Conservation (phyloP, 2,113 vertebrate genomes). For the Vidua macroura region DNA sequence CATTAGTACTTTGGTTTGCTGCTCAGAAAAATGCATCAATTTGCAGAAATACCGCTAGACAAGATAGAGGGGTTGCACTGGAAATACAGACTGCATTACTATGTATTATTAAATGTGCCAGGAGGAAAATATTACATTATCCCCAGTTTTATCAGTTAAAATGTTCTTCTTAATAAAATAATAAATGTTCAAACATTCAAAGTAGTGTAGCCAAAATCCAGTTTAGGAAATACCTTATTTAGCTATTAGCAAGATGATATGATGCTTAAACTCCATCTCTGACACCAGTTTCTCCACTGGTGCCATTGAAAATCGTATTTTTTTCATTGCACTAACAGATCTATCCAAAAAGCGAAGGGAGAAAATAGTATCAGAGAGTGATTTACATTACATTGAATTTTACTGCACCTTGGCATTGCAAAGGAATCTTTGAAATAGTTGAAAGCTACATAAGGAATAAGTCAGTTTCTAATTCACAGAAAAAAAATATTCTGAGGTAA, state of each 20-base stretch:
- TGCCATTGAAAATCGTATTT: constrained; percentile 37
- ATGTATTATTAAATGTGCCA: constrained; percentile 18
- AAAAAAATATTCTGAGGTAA: constrained; percentile 64
- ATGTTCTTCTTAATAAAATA: constrained; percentile 13
- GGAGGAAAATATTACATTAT: constrained; percentile 17
- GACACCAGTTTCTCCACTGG: constrained; percentile 24
- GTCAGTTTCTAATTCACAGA: constrained; percentile 43
- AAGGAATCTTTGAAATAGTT: constrained; percentile 57
- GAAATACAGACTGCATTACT: constrained; percentile 15
- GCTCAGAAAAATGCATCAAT: constrained; percentile 42
- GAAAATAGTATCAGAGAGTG: constrained; percentile 47
- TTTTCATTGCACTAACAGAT: constrained; percentile 59
- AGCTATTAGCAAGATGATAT: constrained; percentile 37
- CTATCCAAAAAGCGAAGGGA: constrained; percentile 52
- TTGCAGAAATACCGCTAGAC: not conserved
- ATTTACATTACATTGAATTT: constrained; percentile 57
- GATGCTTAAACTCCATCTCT: constrained; percentile 9
- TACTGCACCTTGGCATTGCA: constrained; percentile 54
- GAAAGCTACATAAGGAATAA: constrained; percentile 45
- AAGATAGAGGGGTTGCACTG: not conserved
- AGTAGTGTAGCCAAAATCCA: constrained; percentile 10
- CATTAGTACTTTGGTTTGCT: constrained; percentile 22
- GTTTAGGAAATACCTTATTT: constrained; percentile 40
- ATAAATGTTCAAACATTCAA: constrained; percentile 20
- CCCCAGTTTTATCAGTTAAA: not conserved